Conservation (phyloP, 2,113 vertebrate genomes). For the Anser brachyrhynchus region DNA sequence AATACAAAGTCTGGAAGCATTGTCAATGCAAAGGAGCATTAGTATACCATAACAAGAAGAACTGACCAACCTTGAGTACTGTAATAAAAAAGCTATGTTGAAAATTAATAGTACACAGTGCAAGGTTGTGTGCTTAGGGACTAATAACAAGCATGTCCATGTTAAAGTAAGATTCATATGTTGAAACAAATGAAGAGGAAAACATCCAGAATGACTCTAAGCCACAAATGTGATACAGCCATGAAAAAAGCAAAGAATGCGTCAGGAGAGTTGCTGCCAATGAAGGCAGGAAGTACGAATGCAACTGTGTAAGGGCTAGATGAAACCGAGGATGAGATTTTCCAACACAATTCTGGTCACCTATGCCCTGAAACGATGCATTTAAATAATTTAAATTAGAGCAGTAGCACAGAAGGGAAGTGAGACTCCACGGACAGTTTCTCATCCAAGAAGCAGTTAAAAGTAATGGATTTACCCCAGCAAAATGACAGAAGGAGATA, state of each 20-base stretch:
- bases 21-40: not conserved
- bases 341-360: not conserved
- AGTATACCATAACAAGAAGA: slow-evolving; percentile 10
- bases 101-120: not conserved
- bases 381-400: not conserved
- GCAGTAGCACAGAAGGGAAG: not conserved
- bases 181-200: not conserved
- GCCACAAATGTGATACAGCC: not conserved
- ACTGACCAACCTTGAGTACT: not conserved
- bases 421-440: not conserved
- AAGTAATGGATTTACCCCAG: not conserved
- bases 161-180: not conserved
- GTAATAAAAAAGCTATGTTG: not conserved
- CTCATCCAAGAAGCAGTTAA: not conserved
- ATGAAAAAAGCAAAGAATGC: not conserved
- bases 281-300: not conserved
- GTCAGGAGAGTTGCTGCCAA: not conserved
- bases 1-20: not conserved
- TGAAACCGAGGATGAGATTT: not conserved
- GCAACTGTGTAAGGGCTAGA: not conserved
- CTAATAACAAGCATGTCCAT: not conserved
- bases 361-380: not conserved
- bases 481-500: not conserved
- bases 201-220: not conserved
- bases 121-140: slow-evolving; percentile 21